Evolutionary conservation across 2,888 invertebrate genomes (phyloP).

Genomic region (Nebria brevicollis): DNA sequence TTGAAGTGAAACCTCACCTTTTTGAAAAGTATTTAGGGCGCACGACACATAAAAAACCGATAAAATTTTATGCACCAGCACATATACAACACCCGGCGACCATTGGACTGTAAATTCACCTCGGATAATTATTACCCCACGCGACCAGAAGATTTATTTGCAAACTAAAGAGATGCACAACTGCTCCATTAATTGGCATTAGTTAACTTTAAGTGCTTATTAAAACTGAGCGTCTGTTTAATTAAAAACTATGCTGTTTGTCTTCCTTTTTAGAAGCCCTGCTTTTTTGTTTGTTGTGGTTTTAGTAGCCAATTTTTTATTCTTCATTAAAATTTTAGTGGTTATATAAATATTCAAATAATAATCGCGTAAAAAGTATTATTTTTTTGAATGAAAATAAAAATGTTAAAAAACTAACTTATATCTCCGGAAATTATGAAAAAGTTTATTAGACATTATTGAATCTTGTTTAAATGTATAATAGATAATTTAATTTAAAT

Average conservation of each 20-base stretch:
- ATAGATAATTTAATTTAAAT: constrained; percentile 9
- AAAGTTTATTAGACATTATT: too few species aligned
- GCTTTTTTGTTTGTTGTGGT: not conserved
- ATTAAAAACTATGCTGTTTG: constrained; percentile 32
- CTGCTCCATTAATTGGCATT: constrained; percentile 24
- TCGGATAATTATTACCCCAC: constrained; percentile 34
- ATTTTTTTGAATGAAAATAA: too few species aligned
- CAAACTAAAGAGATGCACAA: constrained; percentile 19
- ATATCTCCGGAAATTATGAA: too few species aligned
- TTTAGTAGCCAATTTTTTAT: not conserved
- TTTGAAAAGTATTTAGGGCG: constrained; percentile 28
- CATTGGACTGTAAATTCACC: constrained; percentile 35
- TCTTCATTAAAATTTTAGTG: not conserved
- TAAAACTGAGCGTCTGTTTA: constrained; percentile 32
- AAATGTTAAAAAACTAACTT: too few species aligned
- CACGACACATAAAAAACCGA: constrained; percentile 35
- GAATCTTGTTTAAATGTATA: too few species aligned
- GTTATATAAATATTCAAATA: not conserved
- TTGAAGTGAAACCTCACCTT: constrained; percentile 28
- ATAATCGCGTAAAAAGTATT: too few species aligned
- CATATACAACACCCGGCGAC: constrained; percentile 42
- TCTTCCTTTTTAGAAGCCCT: not conserved
- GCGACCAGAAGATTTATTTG: constrained; percentile 17
- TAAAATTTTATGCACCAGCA: constrained; percentile 42
- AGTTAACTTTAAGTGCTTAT: constrained; percentile 24